Evolutionary conservation across 2,797 vertebrate genomes (phyloP), one percentile per base, ranked within the genome.

Genomic region (Pristis pectinata): DNA sequence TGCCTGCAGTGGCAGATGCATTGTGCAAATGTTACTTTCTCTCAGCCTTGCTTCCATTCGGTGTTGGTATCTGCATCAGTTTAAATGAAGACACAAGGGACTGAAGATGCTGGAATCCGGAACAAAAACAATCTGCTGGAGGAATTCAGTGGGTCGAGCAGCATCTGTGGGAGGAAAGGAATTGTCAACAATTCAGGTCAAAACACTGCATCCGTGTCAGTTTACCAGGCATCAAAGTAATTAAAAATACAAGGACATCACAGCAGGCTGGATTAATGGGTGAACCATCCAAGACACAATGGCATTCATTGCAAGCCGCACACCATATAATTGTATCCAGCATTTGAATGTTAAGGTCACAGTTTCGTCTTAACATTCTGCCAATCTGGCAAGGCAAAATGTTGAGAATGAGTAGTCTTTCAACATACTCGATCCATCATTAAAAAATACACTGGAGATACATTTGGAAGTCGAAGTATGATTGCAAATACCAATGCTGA

Each of bases 361-460:
- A n/a, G 95, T 96, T 96, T 92, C 95, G 70, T 94, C 13, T 49
- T 95, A 82, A 92, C 41, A 19, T 95, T 95, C 95, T 94, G 95
- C 95, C 93, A 95, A 3, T 92, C 79, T 0, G 44, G 53, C 93
- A 96, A 96, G 95, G 95, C 77, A 95, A 27, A 49, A 95, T 92
- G 5, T 94, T 91, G 93, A 94, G 87, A 96, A 96, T 94, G 97
- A 96, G n/a, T 0, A 95, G 22, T 64, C 95, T 95, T 97, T 96
- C 95, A 95, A 96, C 82, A 94, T 95, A 95, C 56, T 79, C 17
- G 95, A 37, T 67, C 0, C 7, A 95, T 94, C 7, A 92, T 72
- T 72, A 24, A 72, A 67, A 67, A 67, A 3, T 67, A 22, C 15
- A 67, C 17, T 1, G 2, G 22, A 67, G 17, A 67, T 67, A 15